These are phyloP conservation scores for Eremobia ochroleuca DNA, from an alignment of 2,888 invertebrate species.

Conservation along the genomic window DNA sequence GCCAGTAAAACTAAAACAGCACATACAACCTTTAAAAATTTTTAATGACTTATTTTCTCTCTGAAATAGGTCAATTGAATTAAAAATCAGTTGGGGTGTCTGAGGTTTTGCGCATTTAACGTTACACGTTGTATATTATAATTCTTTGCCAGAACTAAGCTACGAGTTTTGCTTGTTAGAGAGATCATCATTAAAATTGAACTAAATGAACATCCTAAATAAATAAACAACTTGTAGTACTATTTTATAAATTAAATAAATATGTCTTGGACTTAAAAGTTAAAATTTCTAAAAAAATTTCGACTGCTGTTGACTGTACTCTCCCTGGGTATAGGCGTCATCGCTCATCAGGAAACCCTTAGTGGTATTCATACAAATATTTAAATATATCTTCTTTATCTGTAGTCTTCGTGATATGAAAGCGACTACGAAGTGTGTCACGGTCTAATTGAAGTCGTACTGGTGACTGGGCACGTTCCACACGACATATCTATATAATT, in stretches of 20 bases:
- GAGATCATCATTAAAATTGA: neutral
- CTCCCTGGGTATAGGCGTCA: neutral
- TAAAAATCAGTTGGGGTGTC: too few relatives aligned
- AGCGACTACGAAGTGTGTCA: slow-evolving; percentile 85
- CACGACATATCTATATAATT: slow-evolving; percentile 80
- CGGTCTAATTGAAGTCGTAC: slow-evolving; percentile 85
- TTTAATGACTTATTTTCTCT: too few relatives aligned
- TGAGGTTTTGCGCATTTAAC: too few relatives aligned
- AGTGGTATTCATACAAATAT: slow-evolving; percentile 8
- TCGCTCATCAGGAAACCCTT: slow-evolving; percentile 1
- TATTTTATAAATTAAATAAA: neutral
- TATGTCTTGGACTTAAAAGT: too few relatives aligned
- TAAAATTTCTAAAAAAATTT: too few relatives aligned
- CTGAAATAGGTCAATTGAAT: too few relatives aligned
- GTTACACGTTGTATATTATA: too few relatives aligned
- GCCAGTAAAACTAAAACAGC: too few relatives aligned
- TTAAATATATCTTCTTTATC: slow-evolving; percentile 33
- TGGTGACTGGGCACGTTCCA: slow-evolving; percentile 82
- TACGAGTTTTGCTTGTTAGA: neutral
- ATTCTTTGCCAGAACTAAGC: neutral
- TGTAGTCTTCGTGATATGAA: slow-evolving; percentile 78
- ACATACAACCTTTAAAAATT: too few relatives aligned
- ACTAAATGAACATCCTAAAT: neutral
- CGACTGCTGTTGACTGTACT: neutral
- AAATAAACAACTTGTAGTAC: too few relatives aligned